Base-by-base conservation (phyloP, 2,888 invertebrate species). In the Ennomos fuscantarius region DNA sequence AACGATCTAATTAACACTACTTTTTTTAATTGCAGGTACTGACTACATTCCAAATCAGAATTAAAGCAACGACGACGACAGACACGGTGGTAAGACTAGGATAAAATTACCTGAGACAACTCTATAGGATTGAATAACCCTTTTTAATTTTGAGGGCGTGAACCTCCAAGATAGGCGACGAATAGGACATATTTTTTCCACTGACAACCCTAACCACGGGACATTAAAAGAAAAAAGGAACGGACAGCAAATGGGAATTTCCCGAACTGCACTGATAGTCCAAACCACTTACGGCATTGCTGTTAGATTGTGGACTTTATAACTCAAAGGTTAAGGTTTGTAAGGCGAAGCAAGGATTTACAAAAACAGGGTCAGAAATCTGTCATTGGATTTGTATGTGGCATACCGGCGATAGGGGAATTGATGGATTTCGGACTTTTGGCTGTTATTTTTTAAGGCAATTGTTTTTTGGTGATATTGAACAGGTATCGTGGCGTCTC, bases 331-430 rank as follows among this genome's bases (percentile, higher is more conserved):
- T 57, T 10, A 39, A 48, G 24, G 24, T 24, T 37, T 13, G 24
- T 48, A 36, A 48, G 50, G 57, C 41, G 40, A 41, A 62, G 61
- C 61, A 39, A 53, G 51, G 37, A 55, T 47, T 37, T 46, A 55
- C 60, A 70, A 68, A 70, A 68, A 70, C 51, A 55, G 59, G 72
- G 67, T 57, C 53, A 72, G 70, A 73, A 69, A 78, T 79, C 75
- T 74, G 75, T 77, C 75, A 73, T 71, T 68, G 72, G 73, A 73
- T 77, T 76, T 80, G 76, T 76, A 73, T 70, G 68, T 72, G 69
- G 69, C 72, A 72, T 72, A 68, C 68, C 63, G 51, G 42, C 60
- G 65, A 63, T 65, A 72, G 69, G 70, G 57, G 68, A 65, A 69
- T 72, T 70, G 66, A 70, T 73, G 71, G 70, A 68, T 62, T 66